Evolutionary conservation across 2,888 invertebrate species (phyloP), one percentile per base, ranked within the genome.

Genomic region (Platerodrilus igneus): DNA sequence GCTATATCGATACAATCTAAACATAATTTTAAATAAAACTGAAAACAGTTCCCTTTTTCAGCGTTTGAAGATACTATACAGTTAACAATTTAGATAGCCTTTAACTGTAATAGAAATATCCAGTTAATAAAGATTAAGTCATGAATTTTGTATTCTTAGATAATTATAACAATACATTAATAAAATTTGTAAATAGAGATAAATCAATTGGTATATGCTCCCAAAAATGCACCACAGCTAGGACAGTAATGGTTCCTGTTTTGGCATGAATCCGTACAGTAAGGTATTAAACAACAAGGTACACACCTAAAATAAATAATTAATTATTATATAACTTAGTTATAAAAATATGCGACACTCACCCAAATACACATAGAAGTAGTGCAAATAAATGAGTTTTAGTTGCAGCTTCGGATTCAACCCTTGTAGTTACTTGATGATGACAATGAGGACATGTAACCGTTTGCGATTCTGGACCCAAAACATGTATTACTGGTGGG

Each of bases 351-450:
- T 21, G 14, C 11, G 8, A 28, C 44, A 56, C 63, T 61, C 61
- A 73, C 73, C 66, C 69, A 28, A 70, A 52, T 9, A 71, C 14
- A 39, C 70, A 74, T 4, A 72, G 55, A 2, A 71, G 30, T n/a
- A 72, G 44, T 2, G 73, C 73, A 32, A 71, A 66, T 7, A 73
- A 40, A 52, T 75, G 74, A 1, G 74, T 73, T 56, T 70, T 72
- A 2, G 65, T 62, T 21, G 66, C 67, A 1, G 71, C 51, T 50
- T 68, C 66, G 2, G 63, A 60, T 42, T 66, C 62, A 3, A 72
- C 58, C 15, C 59, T 47, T 0, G 74, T 70, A 1, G 60, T 57
- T 33, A 74, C 66, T 23, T 56, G 58, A 3, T 63, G 62, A 6
- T 64, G 67, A 44, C 75, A 75, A 32, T 68, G 56, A 1, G 74